Evolutionary conservation across 2,113 vertebrate species (phyloP).

Genomic region (Apeltes quadracus): DNA sequence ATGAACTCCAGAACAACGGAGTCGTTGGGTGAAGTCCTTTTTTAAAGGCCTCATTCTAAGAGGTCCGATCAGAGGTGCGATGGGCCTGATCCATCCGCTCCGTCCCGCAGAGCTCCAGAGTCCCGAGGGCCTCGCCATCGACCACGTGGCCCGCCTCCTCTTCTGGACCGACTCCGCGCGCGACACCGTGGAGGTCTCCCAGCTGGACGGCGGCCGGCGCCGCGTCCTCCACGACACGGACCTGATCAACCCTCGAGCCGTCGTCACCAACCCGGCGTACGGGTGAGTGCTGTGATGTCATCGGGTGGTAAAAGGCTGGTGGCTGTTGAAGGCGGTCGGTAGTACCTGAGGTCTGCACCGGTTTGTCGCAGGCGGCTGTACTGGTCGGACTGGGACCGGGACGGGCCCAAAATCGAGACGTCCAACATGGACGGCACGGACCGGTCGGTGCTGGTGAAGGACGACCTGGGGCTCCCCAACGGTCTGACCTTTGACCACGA

Average conservation of each 20-base stretch:
- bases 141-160: constrained; percentile 89
- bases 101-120: constrained; percentile 86
- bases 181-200: constrained; percentile 92
- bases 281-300: constrained; percentile 77
- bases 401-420: constrained; percentile 92
- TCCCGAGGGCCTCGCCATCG: constrained; percentile 91
- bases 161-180: constrained; percentile 94
- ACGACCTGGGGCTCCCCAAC: constrained; percentile 89
- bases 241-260: constrained; percentile 91
- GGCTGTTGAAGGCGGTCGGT: background rate
- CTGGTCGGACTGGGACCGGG: constrained; percentile 96
- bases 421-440: constrained; percentile 93
- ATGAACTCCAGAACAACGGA: too few relatives aligned
- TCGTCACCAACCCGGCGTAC: constrained; percentile 83
- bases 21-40: too few relatives aligned
- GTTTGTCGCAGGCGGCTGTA: constrained; percentile 84
- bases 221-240: constrained; percentile 87
- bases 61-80: background rate
- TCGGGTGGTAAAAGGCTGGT: background rate
- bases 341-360: background rate
- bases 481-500: constrained; percentile 87
- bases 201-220: constrained; percentile 87
- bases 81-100: background rate
- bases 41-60: background rate
- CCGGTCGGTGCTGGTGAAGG: constrained; percentile 85